phyloP scores from a whole-genome alignment of 2,113 vertebrate genomes.

The Sporophila hypoxantha region DNA sequence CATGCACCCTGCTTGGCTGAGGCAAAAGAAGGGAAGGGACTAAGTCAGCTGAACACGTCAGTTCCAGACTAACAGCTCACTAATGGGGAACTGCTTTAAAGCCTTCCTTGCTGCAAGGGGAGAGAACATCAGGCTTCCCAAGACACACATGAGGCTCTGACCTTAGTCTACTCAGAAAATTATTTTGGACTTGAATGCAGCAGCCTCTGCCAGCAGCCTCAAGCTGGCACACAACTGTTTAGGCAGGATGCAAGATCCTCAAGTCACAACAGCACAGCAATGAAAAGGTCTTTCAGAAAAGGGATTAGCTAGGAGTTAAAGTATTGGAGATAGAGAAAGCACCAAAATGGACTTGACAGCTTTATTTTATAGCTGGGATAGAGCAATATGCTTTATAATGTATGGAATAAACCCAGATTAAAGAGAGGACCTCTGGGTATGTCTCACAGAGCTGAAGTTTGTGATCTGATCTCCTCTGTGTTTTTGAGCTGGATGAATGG shows the following conservation, averaged over 20 bases:
- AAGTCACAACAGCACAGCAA: background rate
- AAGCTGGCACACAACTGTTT: background rate
- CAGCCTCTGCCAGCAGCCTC: background rate
- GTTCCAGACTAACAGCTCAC: background rate
- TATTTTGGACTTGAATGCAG: slow-evolving; percentile 3
- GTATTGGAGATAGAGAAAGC: background rate
- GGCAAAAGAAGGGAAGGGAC: background rate
- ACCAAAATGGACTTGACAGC: background rate
- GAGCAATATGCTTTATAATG: background rate
- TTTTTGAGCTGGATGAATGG: background rate
- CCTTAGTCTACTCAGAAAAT: background rate
- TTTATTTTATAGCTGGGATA: background rate
- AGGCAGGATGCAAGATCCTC: background rate
- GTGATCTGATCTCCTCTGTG: slow-evolving; percentile 18
- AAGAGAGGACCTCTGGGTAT: background rate
- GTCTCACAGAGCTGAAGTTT: background rate
- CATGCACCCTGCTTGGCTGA: background rate
- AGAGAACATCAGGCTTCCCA: background rate
- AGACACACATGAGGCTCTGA: background rate
- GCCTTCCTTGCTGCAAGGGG: background rate
- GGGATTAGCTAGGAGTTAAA: background rate
- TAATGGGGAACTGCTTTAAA: background rate
- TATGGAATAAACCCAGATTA: background rate
- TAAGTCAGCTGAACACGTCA: background rate
- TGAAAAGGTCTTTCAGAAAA: background rate